Conservation (phyloP, 2,888 invertebrate species). For the Allophyes oxyacanthae region DNA sequence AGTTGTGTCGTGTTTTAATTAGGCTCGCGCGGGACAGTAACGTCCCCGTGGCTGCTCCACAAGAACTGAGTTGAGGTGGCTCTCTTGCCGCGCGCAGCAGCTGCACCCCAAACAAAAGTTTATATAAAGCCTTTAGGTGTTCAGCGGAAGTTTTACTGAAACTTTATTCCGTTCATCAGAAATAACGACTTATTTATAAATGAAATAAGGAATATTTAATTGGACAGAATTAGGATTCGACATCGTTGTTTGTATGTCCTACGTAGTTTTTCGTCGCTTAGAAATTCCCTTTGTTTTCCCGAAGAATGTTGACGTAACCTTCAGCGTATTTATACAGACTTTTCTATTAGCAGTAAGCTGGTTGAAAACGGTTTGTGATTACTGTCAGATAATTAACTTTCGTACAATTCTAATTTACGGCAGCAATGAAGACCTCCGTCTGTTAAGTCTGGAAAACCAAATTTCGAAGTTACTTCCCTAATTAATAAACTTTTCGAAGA, state of each 20-base stretch:
- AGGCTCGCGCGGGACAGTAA: no score
- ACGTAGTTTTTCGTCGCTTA: neutral
- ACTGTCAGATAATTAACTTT: no score
- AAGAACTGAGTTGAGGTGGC: no score
- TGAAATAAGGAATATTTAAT: neutral
- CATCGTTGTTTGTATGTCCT: neutral
- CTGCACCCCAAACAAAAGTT: no score
- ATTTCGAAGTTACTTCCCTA: neutral
- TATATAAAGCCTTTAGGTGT: no score
- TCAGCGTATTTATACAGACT: slow-evolving; percentile 1
- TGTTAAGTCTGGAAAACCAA: neutral
- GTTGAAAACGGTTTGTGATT: neutral
- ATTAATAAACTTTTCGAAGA: neutral
- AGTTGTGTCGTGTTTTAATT: no score
- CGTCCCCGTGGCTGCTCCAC: no score
- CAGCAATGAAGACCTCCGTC: neutral
- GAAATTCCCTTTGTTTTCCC: neutral
- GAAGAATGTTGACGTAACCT: slow-evolving; percentile 5
- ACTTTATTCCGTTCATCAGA: no score
- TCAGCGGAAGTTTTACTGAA: no score
- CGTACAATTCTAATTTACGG: no score
- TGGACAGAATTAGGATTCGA: neutral
- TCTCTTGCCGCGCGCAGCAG: no score
- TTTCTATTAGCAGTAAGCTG: neutral
- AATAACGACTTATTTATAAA: neutral